phyloP scores from a whole-genome alignment of 2,797 vertebrate species.

The Lagodon rhomboides region DNA sequence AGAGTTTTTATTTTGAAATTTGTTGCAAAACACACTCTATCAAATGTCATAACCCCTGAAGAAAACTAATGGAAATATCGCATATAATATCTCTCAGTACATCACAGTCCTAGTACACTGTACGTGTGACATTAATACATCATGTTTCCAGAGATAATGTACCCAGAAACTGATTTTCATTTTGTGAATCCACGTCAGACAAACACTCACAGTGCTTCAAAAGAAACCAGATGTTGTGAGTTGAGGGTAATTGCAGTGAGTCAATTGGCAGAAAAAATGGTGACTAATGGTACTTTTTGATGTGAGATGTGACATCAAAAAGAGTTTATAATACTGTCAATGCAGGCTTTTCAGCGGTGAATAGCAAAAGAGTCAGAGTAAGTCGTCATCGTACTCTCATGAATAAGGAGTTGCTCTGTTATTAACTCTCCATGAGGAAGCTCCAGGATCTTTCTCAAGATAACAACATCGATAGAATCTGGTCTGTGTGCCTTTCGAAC shows the following conservation, averaged over 20 bases:
- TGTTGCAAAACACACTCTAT: not conserved
- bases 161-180: not conserved
- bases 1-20: constrained; percentile 55
- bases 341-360: not conserved
- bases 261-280: not conserved
- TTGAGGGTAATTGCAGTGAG: not conserved
- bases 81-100: not conserved
- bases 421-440: not conserved
- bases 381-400: not conserved
- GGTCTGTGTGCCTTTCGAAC: not conserved
- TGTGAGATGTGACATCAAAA: not conserved
- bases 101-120: not conserved
- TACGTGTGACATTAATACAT: not conserved
- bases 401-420: not conserved
- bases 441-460: not conserved
- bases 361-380: not conserved
- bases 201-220: not conserved
- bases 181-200: not conserved
- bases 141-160: not conserved
- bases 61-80: not conserved
- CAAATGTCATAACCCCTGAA: not conserved
- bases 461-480: not conserved
- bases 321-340: constrained; percentile 1
- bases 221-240: not conserved
- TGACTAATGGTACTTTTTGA: no score